Evolutionary conservation across 2,113 vertebrate genomes (phyloP).

Genomic region (Mandrillus leucophaeus): DNA sequence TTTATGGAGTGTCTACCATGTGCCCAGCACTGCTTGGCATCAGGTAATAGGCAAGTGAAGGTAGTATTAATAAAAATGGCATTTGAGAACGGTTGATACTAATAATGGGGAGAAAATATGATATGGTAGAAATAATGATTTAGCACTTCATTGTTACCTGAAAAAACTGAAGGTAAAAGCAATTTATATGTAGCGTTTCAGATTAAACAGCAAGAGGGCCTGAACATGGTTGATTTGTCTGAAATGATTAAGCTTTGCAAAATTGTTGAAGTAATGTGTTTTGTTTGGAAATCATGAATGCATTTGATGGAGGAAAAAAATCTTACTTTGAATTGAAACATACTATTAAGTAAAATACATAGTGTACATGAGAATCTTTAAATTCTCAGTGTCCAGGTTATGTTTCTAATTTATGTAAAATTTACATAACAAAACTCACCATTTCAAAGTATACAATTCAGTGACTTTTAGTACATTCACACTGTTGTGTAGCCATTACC

Average conservation of each 20-base stretch:
- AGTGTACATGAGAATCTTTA: background rate
- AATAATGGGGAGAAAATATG: background rate
- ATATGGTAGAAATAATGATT: background rate
- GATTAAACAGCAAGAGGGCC: background rate
- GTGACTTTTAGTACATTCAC: background rate
- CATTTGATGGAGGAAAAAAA: background rate
- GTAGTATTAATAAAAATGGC: background rate
- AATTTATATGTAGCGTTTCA: background rate
- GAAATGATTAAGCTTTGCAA: background rate
- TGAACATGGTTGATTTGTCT: background rate
- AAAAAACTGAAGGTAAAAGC: slow-evolving; percentile 24
- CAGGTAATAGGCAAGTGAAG: background rate
- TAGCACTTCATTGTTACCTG: background rate
- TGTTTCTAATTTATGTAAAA: background rate
- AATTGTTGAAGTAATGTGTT: background rate
- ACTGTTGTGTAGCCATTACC: background rate
- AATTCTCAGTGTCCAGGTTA: background rate
- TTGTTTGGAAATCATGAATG: background rate
- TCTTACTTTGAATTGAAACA: background rate
- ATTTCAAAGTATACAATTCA: background rate
- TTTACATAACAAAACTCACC: background rate
- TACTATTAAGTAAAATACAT: background rate
- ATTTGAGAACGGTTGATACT: background rate
- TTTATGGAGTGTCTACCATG: background rate
- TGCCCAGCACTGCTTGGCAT: background rate